Percentiles rank a stretch among this genome's conserved stretches.
Evolutionary conservation across 2,797 vertebrate genomes (phyloP).

Genomic region (Lacerta bilineata): DNA sequence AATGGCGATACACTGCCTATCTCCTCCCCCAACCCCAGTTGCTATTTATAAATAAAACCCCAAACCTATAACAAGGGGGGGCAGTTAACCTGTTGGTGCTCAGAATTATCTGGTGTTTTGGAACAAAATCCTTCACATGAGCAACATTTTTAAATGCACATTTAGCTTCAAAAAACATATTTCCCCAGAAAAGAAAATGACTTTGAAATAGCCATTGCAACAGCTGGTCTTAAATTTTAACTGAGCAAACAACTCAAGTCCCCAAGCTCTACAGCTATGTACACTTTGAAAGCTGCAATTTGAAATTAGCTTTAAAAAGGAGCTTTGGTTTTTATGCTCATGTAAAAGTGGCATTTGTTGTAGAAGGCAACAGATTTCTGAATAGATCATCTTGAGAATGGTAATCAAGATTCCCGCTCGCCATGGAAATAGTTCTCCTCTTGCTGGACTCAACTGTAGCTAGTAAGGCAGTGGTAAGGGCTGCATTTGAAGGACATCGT

Average conservation of each 20-base stretch:
- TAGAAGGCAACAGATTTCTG: background rate
- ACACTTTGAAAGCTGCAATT: slow-evolving; percentile 58
- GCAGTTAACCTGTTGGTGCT: slow-evolving; percentile 44
- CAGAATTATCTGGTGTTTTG: background rate
- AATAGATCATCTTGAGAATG: slow-evolving; percentile 1
- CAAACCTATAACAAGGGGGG: slow-evolving; percentile 35
- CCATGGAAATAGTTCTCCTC: slow-evolving; percentile 10
- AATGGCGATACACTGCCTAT: background rate
- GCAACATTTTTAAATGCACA: slow-evolving; percentile 18
- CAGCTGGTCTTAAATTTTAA: background rate
- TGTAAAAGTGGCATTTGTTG: background rate
- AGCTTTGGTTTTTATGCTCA: background rate
- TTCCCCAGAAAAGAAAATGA: background rate
- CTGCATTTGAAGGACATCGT: slow-evolving; percentile 90
- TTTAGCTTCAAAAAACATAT: background rate
- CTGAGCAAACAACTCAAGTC: background rate
- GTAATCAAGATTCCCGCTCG: background rate
- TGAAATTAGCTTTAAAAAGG: slow-evolving; percentile 35
- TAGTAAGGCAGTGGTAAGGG: slow-evolving; percentile 81
- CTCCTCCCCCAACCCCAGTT: too few relatives aligned
- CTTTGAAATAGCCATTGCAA: background rate
- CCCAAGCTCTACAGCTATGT: slow-evolving; percentile 61
- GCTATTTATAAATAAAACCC: slow-evolving; percentile 30
- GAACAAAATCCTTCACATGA: slow-evolving; percentile 26
- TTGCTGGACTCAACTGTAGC: slow-evolving; percentile 17